Evolutionary conservation across 2,113 vertebrate genomes (phyloP).

Genomic region (Semnornis frantzii): DNA sequence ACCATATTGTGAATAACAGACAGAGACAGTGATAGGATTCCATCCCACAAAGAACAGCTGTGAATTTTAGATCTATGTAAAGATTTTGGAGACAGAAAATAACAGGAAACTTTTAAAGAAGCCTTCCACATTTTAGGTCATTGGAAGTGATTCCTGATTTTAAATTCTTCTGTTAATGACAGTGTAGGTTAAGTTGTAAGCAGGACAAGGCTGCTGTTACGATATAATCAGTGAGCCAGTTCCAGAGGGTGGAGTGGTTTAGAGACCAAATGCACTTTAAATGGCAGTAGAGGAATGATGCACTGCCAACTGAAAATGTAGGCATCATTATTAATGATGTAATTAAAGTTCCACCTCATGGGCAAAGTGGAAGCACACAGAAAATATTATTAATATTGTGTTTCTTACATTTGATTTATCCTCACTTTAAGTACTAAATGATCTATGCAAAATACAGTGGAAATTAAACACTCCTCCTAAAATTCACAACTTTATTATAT

Average conservation of each 20-base stretch:
- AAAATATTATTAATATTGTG: constrained; percentile 64
- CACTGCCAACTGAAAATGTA: constrained; percentile 33
- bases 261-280: constrained; percentile 66
- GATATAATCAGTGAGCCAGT: constrained; percentile 36
- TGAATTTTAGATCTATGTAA: not conserved
- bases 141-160: not conserved
- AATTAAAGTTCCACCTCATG: constrained; percentile 72
- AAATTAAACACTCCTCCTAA: constrained; percentile 42
- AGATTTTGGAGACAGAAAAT: not conserved
- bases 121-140: not conserved
- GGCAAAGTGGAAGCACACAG: constrained; percentile 35
- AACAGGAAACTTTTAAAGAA: not conserved
- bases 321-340: constrained; percentile 70
- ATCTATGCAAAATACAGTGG: constrained; percentile 37
- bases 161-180: constrained; percentile 9
- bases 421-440: constrained; percentile 44
- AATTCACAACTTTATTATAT: constrained; percentile 33
- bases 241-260: constrained; percentile 66
- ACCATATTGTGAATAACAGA: not conserved
- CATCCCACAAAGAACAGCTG: not conserved
- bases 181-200: not conserved
- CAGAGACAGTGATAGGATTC: not conserved
- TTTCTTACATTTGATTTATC: constrained; percentile 55
- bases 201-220: constrained; percentile 30
- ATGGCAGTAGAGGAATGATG: constrained; percentile 53